These are phyloP conservation scores for Columba janthina DNA, from an alignment of 2,113 vertebrate genomes.

Conservation along the genomic window DNA sequence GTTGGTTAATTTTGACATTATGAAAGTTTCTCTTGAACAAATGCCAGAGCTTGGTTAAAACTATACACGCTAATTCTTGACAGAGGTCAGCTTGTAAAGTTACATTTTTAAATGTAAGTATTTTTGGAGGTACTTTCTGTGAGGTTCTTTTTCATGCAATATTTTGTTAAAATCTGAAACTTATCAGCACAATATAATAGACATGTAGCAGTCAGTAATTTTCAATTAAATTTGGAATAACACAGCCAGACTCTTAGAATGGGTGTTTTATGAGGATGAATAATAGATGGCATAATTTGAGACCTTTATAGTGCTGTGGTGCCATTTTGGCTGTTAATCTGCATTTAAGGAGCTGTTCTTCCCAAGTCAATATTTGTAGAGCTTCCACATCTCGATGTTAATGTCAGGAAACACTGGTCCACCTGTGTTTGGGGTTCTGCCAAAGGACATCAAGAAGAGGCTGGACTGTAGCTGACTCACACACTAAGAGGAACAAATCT, in stretches of 20 bases:
- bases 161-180: not conserved
- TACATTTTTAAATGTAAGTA: not conserved
- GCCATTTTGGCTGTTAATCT: not conserved
- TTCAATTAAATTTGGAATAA: not conserved
- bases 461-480: not conserved
- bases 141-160: not conserved
- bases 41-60: not conserved
- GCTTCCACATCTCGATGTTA: not conserved
- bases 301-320: not conserved
- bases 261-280: not conserved
- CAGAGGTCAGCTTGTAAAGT: not conserved
- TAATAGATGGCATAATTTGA: not conserved
- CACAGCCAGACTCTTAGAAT: not conserved
- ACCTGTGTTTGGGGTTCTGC: not conserved
- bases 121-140: not conserved
- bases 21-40: not conserved
- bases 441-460: not conserved
- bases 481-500: not conserved
- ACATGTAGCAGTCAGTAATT: not conserved
- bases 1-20: not conserved
- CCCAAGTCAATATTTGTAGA: not conserved
- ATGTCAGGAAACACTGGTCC: not conserved
- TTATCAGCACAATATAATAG: not conserved
- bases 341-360: not conserved
- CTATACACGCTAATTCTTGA: not conserved